phyloP scores from a whole-genome alignment of 2,888 invertebrate species.

The Onchidella celtica region DNA sequence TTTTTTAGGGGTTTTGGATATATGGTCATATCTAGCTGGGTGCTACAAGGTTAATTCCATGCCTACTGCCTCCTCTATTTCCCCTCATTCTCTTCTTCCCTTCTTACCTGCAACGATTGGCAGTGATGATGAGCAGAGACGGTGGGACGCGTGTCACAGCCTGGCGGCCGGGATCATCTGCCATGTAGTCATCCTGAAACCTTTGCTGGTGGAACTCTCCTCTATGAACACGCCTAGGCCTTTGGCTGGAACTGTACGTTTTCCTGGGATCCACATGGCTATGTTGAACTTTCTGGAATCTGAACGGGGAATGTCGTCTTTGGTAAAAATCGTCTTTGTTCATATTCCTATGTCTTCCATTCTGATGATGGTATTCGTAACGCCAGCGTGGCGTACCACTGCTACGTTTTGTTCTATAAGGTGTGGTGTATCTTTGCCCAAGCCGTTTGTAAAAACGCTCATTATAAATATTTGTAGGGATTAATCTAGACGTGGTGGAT shows the following conservation, averaged over 20 bases:
- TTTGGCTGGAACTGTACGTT: no score
- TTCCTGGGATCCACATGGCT: no score
- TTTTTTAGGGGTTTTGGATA: no score
- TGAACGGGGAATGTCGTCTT: no score
- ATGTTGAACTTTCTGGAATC: no score
- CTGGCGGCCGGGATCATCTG: background rate
- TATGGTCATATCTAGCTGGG: no score
- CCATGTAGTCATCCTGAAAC: background rate
- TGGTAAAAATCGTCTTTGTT: no score
- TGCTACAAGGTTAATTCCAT: no score
- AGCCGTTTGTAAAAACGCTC: background rate
- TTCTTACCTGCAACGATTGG: conserved; percentile 18
- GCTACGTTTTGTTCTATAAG: background rate
- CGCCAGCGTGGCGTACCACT: background rate
- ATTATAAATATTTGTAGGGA: background rate
- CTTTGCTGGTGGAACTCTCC: no score
- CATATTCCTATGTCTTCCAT: no score
- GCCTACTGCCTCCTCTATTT: no score
- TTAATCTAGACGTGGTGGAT: background rate
- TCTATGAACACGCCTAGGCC: no score
- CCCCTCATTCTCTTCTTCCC: background rate
- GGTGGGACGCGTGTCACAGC: background rate
- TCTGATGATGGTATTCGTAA: background rate
- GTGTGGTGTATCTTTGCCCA: background rate
- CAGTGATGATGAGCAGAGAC: conserved; percentile 19